Evolutionary conservation across 1,140 invertebrate genomes (phyloP).

Genomic region (Drosophila ficusphila): DNA sequence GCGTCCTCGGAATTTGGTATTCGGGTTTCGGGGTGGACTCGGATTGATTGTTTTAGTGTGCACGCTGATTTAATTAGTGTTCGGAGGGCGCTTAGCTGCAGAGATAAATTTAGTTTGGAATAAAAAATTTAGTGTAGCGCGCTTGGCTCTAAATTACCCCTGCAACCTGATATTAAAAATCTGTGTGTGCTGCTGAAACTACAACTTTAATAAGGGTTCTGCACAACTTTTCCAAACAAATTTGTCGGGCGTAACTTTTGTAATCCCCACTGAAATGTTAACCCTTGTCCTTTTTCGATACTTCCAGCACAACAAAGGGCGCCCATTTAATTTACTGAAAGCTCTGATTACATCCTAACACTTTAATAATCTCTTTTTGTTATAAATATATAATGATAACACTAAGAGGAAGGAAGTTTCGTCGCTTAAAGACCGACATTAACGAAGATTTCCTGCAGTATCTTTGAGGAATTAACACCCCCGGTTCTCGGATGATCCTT

Average conservation of each 20-base stretch:
- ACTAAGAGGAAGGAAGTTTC: neutral
- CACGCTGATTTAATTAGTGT: conserved; percentile 34
- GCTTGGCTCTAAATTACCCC: too few species aligned
- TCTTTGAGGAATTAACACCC: conserved; percentile 12
- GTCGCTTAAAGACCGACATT: neutral
- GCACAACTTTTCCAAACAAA: too few species aligned
- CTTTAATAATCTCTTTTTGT: neutral
- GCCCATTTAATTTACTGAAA: too few species aligned
- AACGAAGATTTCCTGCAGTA: neutral
- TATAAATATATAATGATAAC: neutral
- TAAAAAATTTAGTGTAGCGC: neutral
- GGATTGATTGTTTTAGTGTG: conserved; percentile 39
- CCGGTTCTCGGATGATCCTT: conserved; percentile 5
- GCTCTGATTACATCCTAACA: neutral
- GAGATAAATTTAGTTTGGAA: neutral
- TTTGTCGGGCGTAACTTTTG: too few species aligned
- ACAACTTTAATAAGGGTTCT: too few species aligned
- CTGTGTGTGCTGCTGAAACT: too few species aligned
- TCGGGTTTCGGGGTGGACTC: conserved; percentile 24
- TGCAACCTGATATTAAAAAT: too few species aligned
- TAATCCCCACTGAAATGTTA: too few species aligned
- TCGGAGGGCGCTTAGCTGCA: neutral
- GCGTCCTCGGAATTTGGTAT: neutral
- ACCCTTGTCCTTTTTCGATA: too few species aligned
- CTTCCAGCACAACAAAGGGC: too few species aligned